A percentile compares a stretch with the other conserved stretches of the same genome.
Conservation (phyloP, 1,140 invertebrate species). For the Pseudomyrmex sp. region DNA sequence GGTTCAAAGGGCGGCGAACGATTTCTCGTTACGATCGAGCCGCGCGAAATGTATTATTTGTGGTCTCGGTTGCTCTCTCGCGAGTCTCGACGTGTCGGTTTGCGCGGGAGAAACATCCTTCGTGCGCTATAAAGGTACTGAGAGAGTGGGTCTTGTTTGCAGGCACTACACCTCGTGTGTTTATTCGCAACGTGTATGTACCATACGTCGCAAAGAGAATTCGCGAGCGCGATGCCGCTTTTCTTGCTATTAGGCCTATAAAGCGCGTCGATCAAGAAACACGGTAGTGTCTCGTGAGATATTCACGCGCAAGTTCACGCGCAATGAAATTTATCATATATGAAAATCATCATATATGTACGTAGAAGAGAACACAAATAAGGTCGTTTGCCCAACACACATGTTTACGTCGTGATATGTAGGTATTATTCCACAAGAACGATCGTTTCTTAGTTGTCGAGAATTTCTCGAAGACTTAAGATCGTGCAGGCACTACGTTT, state of each 20-base stretch:
- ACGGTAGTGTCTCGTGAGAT: too few relatives aligned
- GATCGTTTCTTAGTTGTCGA: too few relatives aligned
- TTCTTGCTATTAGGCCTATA: conserved; percentile 39
- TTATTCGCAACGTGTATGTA: background rate
- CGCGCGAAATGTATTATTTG: conserved; percentile 70
- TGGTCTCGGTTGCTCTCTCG: conserved; percentile 8
- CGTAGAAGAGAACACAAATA: too few relatives aligned
- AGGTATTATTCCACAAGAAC: too few relatives aligned
- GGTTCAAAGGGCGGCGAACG: conserved; percentile 58
- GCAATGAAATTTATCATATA: too few relatives aligned
- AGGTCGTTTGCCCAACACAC: too few relatives aligned
- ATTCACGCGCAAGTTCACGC: too few relatives aligned
- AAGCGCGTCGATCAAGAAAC: conserved; percentile 18
- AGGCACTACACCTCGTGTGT: conserved; percentile 18
- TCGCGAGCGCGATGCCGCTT: conserved; percentile 1
- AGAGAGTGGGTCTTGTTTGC: conserved; percentile 43
- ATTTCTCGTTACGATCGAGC: conserved; percentile 58
- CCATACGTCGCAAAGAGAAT: conserved; percentile 19
- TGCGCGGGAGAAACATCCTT: conserved; percentile 30
- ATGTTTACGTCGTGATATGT: too few relatives aligned
- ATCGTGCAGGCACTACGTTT: too few relatives aligned
- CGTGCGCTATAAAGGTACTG: conserved; percentile 11
- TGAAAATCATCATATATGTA: too few relatives aligned
- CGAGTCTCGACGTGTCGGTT: conserved; percentile 9
- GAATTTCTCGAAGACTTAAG: too few relatives aligned